Base-by-base conservation (phyloP, 2,888 invertebrate species). In the Patella depressa region DNA sequence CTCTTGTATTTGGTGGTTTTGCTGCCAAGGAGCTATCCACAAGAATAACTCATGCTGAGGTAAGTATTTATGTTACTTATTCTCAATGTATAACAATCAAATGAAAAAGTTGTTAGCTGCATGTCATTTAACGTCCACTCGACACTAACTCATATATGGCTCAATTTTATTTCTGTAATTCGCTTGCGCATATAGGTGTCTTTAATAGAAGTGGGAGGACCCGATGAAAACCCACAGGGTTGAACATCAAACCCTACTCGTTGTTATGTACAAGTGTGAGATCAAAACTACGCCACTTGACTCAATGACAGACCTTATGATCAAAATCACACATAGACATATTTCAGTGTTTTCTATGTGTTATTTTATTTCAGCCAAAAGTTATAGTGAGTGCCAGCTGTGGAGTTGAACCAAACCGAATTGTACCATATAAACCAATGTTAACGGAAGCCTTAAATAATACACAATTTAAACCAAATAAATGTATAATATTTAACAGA, bases 1-100 rank as follows among this genome's bases (percentile, higher is more conserved):
- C 97, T 0, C 96, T 98, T 0, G 98, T 98, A 0, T 98, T 98
- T 92, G 98, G 98, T 4, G 92, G 98, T 73, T 98, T 98, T 89
- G 97, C 97, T 0, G 96, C 97, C 0, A 94, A 95, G 82, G 98
- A 98, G 91, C 93, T 98, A 11, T 94, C 96, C 70, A 94, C 95
- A 0, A 94, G 98, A 81, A 97, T 98, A 76, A 95, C 96, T 87
- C 98, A 98, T 89, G 88, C 90, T n/a, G 79, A 90, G 88, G 91
- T 92, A 71, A 74, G 80, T 77, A 65, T 12, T 70, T 72, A 53
- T 76, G 7, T 57, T 17, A n/a, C 17, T n/a, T 17, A 7, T 57
- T 29, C 29, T 29, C 29, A 29, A 29, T 29, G 29, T 29, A 3
- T 29, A 3, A 29, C n/a, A 74, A 17, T 17, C 71, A 71, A 71